phyloP scores from a whole-genome alignment of 2,888 invertebrate genomes.

The Eupithecia pulchellata region DNA sequence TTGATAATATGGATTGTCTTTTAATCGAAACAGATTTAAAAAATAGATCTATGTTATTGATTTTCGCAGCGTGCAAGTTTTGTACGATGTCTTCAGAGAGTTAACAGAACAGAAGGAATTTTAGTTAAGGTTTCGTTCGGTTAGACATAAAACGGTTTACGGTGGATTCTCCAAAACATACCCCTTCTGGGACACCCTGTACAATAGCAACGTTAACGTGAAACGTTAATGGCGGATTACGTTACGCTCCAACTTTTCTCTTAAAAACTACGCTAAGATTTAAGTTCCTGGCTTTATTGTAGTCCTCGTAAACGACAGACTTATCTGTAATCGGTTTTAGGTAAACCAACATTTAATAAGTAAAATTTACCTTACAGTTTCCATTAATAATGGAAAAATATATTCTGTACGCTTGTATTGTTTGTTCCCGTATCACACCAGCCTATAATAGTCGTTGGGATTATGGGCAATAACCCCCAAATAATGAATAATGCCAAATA shows the following conservation, averaged over 20 bases:
- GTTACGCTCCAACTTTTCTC: slow-evolving; percentile 24
- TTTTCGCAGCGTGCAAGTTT: not conserved
- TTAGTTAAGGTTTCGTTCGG: too few species aligned
- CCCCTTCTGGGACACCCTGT: not conserved
- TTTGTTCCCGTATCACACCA: too few species aligned
- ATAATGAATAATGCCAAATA: too few species aligned
- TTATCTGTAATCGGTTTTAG: not conserved
- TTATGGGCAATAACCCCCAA: too few species aligned
- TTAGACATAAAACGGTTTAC: too few species aligned
- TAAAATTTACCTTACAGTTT: too few species aligned
- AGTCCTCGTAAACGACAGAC: not conserved
- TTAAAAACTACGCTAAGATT: slow-evolving; percentile 27
- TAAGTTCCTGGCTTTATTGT: slow-evolving; percentile 10
- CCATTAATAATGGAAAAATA: too few species aligned
- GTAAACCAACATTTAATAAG: not conserved
- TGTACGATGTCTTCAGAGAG: too few species aligned
- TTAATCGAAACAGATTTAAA: not conserved
- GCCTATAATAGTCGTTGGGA: too few species aligned
- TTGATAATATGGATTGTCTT: too few species aligned
- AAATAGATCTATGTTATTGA: not conserved
- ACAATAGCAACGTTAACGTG: not conserved
- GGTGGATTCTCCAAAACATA: not conserved
- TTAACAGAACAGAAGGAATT: too few species aligned
- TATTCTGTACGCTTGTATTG: too few species aligned
- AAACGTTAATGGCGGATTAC: slow-evolving; percentile 13